Evolutionary conservation across 2,113 vertebrate genomes (phyloP).

Genomic region (Leucoraja erinaceus): DNA sequence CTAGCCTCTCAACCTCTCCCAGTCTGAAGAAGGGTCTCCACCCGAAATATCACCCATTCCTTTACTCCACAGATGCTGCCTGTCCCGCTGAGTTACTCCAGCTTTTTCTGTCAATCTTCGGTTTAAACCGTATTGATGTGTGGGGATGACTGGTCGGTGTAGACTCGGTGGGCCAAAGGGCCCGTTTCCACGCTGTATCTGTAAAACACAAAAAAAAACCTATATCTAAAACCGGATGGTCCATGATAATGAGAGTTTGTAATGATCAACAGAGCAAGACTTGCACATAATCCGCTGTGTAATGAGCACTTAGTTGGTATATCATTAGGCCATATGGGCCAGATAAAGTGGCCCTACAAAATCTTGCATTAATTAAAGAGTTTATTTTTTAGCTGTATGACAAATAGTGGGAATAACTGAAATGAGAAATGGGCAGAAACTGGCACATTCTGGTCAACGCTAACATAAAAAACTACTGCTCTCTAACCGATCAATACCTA

Average conservation of each 20-base stretch:
- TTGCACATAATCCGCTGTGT: neutral
- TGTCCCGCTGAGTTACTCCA: too few species aligned
- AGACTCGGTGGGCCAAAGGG: too few species aligned
- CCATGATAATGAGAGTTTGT: neutral
- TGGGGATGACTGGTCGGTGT: too few species aligned
- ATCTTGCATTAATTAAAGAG: neutral
- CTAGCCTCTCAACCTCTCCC: too few species aligned
- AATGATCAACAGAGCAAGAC: neutral
- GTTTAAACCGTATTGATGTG: too few species aligned
- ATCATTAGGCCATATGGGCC: neutral
- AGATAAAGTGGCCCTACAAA: neutral
- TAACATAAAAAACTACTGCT: neutral
- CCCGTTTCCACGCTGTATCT: too few species aligned
- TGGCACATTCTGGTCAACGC: neutral
- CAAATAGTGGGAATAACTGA: neutral
- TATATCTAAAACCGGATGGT: too few species aligned
- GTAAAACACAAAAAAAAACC: too few species aligned
- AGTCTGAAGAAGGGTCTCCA: too few species aligned
- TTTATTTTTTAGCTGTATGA: neutral
- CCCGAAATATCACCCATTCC: too few species aligned
- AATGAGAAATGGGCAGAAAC: neutral
- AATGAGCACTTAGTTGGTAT: neutral
- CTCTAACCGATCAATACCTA: neutral
- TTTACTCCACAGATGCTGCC: too few species aligned
- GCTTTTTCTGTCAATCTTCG: too few species aligned